These are phyloP conservation scores for Poecile atricapillus DNA, from an alignment of 2,113 vertebrate species.

Conservation along the genomic window DNA sequence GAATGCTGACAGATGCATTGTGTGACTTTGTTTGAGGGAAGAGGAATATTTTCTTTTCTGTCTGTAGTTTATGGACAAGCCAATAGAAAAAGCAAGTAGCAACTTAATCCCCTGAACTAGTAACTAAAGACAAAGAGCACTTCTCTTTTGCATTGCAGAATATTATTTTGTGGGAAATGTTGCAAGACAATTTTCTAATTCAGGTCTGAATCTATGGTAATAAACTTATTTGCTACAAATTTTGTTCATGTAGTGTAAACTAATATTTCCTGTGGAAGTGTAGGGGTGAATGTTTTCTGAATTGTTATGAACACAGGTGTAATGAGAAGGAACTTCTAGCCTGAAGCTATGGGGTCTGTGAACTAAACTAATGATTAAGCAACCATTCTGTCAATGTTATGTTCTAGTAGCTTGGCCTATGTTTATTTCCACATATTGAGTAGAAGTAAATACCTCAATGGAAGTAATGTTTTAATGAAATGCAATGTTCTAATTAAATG, in stretches of 20 bases:
- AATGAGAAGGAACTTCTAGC: neutral
- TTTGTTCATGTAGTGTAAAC: neutral
- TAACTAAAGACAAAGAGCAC: neutral
- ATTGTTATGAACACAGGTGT: neutral
- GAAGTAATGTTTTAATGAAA: neutral
- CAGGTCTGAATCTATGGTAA: neutral
- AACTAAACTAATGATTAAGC: neutral
- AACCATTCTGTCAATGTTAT: neutral
- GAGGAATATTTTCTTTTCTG: neutral
- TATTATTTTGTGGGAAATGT: neutral
- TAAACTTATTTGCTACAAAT: neutral
- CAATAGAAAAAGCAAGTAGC: neutral
- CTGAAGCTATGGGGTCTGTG: neutral
- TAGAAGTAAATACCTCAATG: neutral
- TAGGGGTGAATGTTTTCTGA: neutral
- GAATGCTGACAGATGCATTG: neutral
- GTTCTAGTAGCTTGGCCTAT: neutral
- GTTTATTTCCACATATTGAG: neutral
- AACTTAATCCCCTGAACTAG: neutral
- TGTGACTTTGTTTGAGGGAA: neutral
- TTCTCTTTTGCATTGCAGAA: neutral
- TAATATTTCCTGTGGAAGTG: neutral
- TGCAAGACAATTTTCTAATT: neutral
- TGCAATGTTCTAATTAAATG: neutral
- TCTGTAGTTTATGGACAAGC: neutral